phyloP scores from a whole-genome alignment of 1,140 invertebrate genomes.

The Elysia chlorotica region DNA sequence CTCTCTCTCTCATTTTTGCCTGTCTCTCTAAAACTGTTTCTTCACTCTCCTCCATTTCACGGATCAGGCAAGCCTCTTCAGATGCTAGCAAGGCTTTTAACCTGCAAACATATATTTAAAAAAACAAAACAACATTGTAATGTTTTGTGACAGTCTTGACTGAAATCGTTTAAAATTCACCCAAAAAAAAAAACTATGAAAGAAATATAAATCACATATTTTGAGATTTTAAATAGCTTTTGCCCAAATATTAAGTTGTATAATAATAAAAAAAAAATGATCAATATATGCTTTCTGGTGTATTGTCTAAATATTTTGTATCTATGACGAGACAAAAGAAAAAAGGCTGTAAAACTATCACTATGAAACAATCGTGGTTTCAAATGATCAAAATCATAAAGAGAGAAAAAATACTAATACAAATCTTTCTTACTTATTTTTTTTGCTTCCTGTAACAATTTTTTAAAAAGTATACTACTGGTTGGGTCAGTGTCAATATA shows the following conservation, averaged over 20 bases:
- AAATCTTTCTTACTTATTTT: too few relatives aligned
- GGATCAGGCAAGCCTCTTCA: slow-evolving; percentile 50
- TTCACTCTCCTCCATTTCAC: slow-evolving; percentile 56
- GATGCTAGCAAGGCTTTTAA: slow-evolving; percentile 44
- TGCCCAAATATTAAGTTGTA: background rate
- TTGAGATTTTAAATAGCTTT: background rate
- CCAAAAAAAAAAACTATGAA: background rate
- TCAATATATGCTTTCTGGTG: background rate
- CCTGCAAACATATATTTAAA: slow-evolving; percentile 30
- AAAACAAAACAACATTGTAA: background rate
- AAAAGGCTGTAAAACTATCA: too few relatives aligned
- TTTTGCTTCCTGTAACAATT: too few relatives aligned
- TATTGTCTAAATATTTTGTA: background rate
- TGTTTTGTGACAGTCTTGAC: background rate
- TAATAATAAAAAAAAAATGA: too few relatives aligned
- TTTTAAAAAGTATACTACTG: too few relatives aligned
- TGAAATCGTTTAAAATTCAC: background rate
- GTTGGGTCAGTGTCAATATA: too few relatives aligned
- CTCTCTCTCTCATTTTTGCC: slow-evolving; percentile 60
- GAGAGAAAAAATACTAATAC: too few relatives aligned
- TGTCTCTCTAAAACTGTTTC: slow-evolving; percentile 58
- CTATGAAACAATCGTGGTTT: too few relatives aligned
- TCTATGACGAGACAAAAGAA: too few relatives aligned
- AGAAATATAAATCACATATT: background rate
- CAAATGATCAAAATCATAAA: too few relatives aligned